phyloP scores from a whole-genome alignment of 1,140 invertebrate species.

The Diorhabda carinulata region DNA sequence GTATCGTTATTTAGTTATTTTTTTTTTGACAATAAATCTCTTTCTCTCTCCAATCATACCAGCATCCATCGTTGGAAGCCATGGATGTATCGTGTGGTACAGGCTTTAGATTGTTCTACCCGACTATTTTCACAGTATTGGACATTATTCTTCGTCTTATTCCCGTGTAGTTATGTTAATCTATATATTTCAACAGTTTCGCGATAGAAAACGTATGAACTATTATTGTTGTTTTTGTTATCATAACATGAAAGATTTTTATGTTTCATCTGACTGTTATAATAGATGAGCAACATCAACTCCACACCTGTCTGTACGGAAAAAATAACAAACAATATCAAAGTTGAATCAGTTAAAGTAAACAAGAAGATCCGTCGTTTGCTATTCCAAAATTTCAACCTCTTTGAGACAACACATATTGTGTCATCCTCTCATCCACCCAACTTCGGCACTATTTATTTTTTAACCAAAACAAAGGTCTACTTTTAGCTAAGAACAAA shows the following conservation, averaged over 20 bases:
- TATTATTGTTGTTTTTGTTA: too few relatives aligned
- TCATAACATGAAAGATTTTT: too few relatives aligned
- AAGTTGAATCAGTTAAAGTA: conserved; percentile 14
- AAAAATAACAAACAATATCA: conserved; percentile 16
- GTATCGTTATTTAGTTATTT: too few relatives aligned
- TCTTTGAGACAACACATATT: conserved; percentile 12
- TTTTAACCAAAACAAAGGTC: conserved; percentile 22
- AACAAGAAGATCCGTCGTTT: conserved; percentile 18
- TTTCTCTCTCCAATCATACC: too few relatives aligned
- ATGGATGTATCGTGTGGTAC: too few relatives aligned
- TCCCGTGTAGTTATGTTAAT: neutral
- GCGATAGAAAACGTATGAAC: too few relatives aligned
- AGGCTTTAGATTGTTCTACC: neutral
- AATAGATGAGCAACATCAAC: neutral
- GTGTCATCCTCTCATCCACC: conserved; percentile 12
- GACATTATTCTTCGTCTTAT: neutral
- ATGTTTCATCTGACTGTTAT: too few relatives aligned
- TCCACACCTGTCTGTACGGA: neutral
- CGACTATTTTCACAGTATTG: neutral
- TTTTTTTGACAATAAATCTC: too few relatives aligned
- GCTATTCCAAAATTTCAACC: conserved; percentile 17
- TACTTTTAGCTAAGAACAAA: conserved; percentile 24
- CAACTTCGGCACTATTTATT: conserved; percentile 19
- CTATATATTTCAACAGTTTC: neutral
- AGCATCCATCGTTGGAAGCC: too few relatives aligned